Conservation (phyloP, 2,888 invertebrate species). For the Baronia brevicornis region DNA sequence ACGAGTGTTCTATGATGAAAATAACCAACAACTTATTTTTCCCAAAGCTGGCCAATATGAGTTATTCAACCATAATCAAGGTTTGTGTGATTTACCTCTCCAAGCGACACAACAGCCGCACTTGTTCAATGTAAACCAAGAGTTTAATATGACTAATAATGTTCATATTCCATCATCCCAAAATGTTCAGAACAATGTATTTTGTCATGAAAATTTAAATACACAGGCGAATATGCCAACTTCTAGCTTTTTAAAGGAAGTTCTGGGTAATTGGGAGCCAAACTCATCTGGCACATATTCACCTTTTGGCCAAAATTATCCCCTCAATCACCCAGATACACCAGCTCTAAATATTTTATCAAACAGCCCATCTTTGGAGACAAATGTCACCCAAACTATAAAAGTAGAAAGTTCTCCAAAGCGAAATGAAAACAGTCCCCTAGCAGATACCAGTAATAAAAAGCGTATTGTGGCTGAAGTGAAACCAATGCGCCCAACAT, state of each 20-base stretch:
- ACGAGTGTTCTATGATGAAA: conserved; percentile 63
- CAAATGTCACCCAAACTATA: conserved; percentile 32
- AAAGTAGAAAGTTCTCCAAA: conserved; percentile 57
- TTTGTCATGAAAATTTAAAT: conserved; percentile 39
- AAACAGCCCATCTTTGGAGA: conserved; percentile 40
- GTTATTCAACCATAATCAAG: conserved; percentile 58
- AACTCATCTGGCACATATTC: conserved; percentile 84
- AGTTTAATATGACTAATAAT: conserved; percentile 44
- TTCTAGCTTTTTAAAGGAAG: conserved; percentile 79
- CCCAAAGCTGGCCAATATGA: conserved; percentile 68
- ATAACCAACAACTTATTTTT: conserved; percentile 63
- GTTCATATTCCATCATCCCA: conserved; percentile 35
- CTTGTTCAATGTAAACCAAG: conserved; percentile 58
- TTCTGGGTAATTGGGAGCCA: conserved; percentile 83
- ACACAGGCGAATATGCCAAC: conserved; percentile 43
- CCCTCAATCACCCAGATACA: conserved; percentile 66
- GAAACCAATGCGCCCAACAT: conserved; percentile 89
- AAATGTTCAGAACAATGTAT: conserved; percentile 34
- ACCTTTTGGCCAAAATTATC: conserved; percentile 80
- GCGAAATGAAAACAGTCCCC: conserved; percentile 58
- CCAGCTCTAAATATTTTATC: conserved; percentile 47
- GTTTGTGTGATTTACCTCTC: conserved; percentile 47
- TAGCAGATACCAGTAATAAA: conserved; percentile 74
- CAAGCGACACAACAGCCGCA: conserved; percentile 44
- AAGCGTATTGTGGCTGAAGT: conserved; percentile 89